phyloP scores from a whole-genome alignment of 2,113 vertebrate species.

The Oriolus oriolus region DNA sequence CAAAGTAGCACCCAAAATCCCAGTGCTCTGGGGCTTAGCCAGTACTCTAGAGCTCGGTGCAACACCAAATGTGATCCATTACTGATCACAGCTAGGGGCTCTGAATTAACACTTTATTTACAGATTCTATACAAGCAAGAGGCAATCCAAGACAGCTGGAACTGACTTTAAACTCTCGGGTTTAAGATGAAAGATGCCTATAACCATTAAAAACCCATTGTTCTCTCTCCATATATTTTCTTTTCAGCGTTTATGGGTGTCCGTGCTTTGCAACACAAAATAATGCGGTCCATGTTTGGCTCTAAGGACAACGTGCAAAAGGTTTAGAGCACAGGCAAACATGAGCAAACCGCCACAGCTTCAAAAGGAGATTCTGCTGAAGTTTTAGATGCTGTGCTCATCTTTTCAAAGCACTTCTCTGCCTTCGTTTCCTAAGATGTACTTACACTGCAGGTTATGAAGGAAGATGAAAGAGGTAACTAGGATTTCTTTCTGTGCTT shows the following conservation, averaged over 20 bases:
- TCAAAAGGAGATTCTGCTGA: not conserved
- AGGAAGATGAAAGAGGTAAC: not conserved
- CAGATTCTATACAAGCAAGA: not conserved
- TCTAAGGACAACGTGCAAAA: not conserved
- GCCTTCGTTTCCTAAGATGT: not conserved
- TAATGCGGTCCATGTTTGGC: not conserved
- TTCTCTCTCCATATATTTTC: not conserved
- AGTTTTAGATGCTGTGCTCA: not conserved
- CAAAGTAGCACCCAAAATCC: not conserved
- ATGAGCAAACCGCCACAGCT: not conserved
- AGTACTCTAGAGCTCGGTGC: not conserved
- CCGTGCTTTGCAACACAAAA: not conserved
- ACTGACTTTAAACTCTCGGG: not conserved
- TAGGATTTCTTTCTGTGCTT: not conserved
- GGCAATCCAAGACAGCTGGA: not conserved
- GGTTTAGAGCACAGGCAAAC: not conserved
- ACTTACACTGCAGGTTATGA: not conserved
- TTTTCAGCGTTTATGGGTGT: not conserved
- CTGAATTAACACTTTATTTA: not conserved
- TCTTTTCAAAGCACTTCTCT: not conserved
- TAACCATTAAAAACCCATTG: not conserved
- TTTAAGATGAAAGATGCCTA: not conserved
- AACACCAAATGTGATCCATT: not conserved
- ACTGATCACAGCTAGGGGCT: not conserved
- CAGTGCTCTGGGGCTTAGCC: not conserved